Evolutionary conservation across 2,113 vertebrate genomes (phyloP).

Genomic region (Sporophila hypoxantha): DNA sequence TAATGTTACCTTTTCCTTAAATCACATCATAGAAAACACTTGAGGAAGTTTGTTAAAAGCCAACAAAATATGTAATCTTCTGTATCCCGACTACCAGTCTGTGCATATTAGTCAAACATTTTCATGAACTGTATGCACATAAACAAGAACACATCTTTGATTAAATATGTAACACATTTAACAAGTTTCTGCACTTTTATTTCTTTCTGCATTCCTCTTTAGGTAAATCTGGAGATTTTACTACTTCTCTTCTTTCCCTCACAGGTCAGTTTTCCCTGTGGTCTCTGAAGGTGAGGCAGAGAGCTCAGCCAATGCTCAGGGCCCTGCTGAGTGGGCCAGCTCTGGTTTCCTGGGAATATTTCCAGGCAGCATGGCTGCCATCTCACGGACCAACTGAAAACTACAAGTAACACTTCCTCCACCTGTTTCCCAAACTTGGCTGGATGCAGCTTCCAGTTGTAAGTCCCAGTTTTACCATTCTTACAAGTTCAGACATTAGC

Average conservation of each 20-base stretch:
- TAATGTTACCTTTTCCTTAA: not conserved
- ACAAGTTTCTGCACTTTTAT: not conserved
- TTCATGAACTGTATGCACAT: not conserved
- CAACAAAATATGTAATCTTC: not conserved
- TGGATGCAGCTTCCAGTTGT: not conserved
- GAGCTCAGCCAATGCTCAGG: not conserved
- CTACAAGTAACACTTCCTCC: not conserved
- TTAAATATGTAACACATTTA: not conserved
- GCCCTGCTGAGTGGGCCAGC: not conserved
- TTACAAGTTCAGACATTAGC: not conserved
- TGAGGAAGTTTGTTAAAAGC: not conserved
- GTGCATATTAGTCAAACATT: not conserved
- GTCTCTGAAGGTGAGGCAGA: not conserved
- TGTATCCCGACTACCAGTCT: not conserved
- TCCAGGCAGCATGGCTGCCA: not conserved
- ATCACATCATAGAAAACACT: not conserved
- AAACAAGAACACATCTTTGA: not conserved
- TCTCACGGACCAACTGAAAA: not conserved
- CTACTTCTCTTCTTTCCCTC: not conserved
- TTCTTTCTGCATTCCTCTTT: not conserved
- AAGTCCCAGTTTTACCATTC: not conserved
- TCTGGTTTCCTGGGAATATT: rapidly evolving
- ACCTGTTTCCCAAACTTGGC: not conserved
- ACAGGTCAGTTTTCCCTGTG: not conserved
- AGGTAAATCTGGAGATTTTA: not conserved